Conservation (phyloP, 2,797 vertebrate genomes). For the Eulemur rubriventer region DNA sequence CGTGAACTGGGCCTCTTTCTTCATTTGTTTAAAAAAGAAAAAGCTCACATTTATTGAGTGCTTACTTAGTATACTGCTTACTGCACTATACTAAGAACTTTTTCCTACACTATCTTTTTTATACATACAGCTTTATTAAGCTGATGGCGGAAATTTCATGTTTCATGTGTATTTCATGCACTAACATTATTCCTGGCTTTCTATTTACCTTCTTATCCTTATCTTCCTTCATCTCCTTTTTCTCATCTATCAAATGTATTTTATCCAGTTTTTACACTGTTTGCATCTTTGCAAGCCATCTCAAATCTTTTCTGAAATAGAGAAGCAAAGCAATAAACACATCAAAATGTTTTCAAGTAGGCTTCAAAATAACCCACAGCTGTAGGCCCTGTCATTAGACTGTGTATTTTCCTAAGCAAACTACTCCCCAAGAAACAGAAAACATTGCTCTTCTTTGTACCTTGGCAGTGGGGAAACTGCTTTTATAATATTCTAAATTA, state of each 20-base stretch:
- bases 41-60: not conserved
- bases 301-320: constrained; percentile 58
- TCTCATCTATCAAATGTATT: constrained; percentile 38
- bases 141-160: not conserved
- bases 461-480: constrained; percentile 21
- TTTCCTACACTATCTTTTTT: not conserved
- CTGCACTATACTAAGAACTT: not conserved
- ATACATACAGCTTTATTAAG: not conserved
- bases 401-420: constrained; percentile 33
- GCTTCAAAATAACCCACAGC: constrained; percentile 48
- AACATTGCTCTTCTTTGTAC: not conserved
- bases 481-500: constrained; percentile 50
- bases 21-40: not conserved
- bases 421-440: constrained; percentile 61
- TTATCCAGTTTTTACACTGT: not conserved
- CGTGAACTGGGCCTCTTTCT: not conserved
- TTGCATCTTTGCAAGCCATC: constrained; percentile 42
- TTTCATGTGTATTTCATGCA: not conserved
- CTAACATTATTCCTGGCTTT: not conserved
- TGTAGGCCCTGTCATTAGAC: constrained; percentile 19
- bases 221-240: not conserved
- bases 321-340: constrained; percentile 58
- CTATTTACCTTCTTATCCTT: not conserved
- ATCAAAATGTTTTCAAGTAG: constrained; percentile 57
- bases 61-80: not conserved